phyloP scores from a whole-genome alignment of 2,113 vertebrate species.

The Echinops telfairi region DNA sequence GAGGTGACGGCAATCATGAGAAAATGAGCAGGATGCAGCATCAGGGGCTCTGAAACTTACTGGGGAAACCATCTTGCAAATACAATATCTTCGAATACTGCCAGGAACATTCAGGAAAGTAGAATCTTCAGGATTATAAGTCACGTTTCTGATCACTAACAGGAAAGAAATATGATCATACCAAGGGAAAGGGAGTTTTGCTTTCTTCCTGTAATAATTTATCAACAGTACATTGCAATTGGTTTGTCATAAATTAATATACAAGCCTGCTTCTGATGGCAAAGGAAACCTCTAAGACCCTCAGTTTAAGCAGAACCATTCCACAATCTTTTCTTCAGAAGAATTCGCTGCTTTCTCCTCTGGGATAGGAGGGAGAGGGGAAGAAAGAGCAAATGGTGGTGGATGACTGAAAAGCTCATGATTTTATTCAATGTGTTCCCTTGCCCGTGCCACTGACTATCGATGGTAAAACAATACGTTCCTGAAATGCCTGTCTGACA shows the following conservation, averaged over 20 bases:
- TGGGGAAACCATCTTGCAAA: no score
- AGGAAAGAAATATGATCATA: slow-evolving; percentile 19
- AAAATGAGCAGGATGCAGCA: not conserved
- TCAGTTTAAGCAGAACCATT: not conserved
- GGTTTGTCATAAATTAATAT: slow-evolving; percentile 25
- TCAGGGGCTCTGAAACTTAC: no score
- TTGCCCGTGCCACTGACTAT: not conserved
- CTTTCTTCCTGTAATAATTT: not conserved
- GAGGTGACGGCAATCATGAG: not conserved
- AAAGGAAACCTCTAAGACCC: not conserved
- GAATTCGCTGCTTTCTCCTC: not conserved
- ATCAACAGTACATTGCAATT: not conserved
- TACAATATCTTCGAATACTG: not conserved
- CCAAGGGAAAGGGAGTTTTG: not conserved
- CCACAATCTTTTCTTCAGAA: not conserved
- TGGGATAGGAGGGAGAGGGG: not conserved
- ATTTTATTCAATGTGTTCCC: not conserved
- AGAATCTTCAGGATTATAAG: not conserved
- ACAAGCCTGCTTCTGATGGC: not conserved
- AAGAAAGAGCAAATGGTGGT: not conserved
- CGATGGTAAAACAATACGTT: not conserved
- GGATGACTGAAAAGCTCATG: not conserved
- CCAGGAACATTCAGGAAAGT: not conserved
- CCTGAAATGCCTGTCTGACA: not conserved
- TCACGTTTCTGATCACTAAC: not conserved